Base-by-base conservation (phyloP, 2,797 vertebrate species). In the Phoeniculus purpureus region DNA sequence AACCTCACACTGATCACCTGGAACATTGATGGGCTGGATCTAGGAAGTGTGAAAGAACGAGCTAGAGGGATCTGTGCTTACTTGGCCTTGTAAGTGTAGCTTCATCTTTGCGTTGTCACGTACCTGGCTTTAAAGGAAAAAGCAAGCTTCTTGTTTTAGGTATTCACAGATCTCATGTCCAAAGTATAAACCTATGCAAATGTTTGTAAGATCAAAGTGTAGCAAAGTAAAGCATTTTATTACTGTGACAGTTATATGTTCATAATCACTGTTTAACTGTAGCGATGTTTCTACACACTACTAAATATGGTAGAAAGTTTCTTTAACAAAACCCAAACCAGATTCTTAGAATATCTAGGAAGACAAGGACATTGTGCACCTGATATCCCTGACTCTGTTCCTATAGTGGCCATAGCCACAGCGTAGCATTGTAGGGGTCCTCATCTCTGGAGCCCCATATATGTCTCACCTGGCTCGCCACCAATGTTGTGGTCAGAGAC, bases 1-100 rank as follows among this genome's bases (percentile, higher is more conserved):
- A 97, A 95, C 58, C 97, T 99, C 83, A 98, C 98, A 0, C 76
- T 99, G 73, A 97, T 99, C 83, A 98, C 98, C 62, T 99, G 99
- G 99, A 99, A 99, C 20, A 97, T 99, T 55, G 99, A 99, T 67
- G 99, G 99, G 40, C 96, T 99, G 68, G 98, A 99, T 89, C 80
- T 92, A 12, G 97, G 97, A 90, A 98, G 98, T 92, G 87, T 99
- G 21, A 93, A 47, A 19, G 99, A 99, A 83, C 98, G 99, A 11
- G 98, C 98, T 72, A 97, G 96, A 92, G 98, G 98, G 74, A 92
- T 99, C 68, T 99, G 98, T 88, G 98, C 98, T 34, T 98, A 98
- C 94, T 86, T 99, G 80, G 86, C 95, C 20, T 66, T 99, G 99
- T 99, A 97, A 98, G 99, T 97, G 67, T 26, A 50, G 31, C 32